phyloP scores from a whole-genome alignment of 2,888 invertebrate genomes.

The Sylvicola cinctus region DNA sequence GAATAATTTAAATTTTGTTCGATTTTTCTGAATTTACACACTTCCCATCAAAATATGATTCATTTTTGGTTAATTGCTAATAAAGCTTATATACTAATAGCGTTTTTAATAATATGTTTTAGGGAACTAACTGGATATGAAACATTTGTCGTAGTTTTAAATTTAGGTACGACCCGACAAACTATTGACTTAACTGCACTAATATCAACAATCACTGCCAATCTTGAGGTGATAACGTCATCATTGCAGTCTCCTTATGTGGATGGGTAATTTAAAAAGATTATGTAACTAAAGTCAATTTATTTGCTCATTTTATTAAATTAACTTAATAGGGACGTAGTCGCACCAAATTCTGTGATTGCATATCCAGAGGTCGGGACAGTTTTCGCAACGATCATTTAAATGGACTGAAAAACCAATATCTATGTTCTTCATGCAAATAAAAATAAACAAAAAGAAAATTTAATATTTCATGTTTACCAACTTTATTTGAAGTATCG shows the following conservation, averaged over 20 bases:
- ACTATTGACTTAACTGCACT: neutral
- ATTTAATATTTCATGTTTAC: no score
- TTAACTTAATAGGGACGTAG: neutral
- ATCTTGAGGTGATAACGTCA: slow-evolving; percentile 1
- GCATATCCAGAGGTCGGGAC: slow-evolving; percentile 2
- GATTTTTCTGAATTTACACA: no score
- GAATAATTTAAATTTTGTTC: neutral
- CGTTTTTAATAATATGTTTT: no score
- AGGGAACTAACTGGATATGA: neutral
- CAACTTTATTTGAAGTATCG: no score
- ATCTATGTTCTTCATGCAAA: no score
- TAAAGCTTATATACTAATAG: no score
- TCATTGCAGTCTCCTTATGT: slow-evolving; percentile 1
- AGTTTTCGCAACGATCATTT: neutral
- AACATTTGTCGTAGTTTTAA: neutral
- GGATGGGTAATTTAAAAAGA: neutral
- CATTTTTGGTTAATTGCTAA: no score
- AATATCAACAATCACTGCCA: neutral
- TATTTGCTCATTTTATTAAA: no score
- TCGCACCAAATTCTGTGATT: neutral
- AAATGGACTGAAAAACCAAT: no score
- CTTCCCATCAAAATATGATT: no score
- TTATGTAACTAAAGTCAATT: neutral
- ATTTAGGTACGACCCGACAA: neutral
- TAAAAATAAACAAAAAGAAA: no score